phyloP scores from a whole-genome alignment of 2,113 vertebrate genomes.

The Puntigrus tetrazona region DNA sequence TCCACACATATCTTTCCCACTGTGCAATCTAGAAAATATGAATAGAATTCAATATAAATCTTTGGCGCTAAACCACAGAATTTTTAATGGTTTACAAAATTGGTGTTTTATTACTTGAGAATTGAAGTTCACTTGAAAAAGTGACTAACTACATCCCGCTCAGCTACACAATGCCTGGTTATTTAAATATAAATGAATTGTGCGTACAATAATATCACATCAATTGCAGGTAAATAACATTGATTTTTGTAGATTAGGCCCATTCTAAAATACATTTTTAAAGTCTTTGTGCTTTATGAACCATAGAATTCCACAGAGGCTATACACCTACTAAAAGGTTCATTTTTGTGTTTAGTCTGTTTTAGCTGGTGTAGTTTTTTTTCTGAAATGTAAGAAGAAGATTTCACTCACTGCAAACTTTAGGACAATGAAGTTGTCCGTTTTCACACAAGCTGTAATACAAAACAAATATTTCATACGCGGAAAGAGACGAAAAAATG shows the following conservation, averaged over 20 bases:
- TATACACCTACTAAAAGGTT: background rate
- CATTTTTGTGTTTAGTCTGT: background rate
- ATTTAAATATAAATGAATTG: background rate
- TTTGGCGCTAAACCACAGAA: background rate
- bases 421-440: conserved; percentile 66
- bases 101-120: background rate
- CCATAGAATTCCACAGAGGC: background rate
- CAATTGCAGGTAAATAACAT: background rate
- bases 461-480: background rate
- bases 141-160: background rate
- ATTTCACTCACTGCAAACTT: conserved; percentile 63
- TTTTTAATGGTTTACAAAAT: background rate
- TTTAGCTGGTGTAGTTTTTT: no score
- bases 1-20: conserved; percentile 67
- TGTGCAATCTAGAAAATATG: conserved; percentile 52
- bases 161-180: background rate
- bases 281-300: background rate
- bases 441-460: conserved; percentile 67
- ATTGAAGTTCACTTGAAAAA: background rate
- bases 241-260: background rate
- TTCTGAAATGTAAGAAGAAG: background rate
- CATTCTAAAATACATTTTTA: background rate
- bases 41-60: conserved; percentile 25
- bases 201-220: no score
- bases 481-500: background rate